Percentiles rank a stretch among this genome's conserved stretches.
phyloP scores from a whole-genome alignment of 2,888 invertebrate species.

The Zhengitettix transpicula region DNA sequence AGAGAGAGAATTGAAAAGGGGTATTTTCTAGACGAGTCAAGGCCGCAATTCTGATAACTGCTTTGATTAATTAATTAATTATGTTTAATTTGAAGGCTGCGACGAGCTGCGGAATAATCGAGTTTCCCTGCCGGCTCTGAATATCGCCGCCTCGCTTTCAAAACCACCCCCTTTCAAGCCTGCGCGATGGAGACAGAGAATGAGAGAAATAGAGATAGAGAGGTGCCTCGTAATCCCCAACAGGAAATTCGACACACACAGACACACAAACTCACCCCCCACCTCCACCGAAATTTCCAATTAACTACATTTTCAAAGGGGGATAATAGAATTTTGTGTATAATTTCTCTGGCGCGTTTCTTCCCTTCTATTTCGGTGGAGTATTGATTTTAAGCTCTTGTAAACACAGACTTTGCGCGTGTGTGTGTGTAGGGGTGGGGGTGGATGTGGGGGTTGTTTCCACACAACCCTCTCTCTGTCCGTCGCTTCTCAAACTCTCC shows the following conservation, averaged over 20 bases:
- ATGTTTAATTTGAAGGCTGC: background rate
- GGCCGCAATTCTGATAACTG: too few species aligned
- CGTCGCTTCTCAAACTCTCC: too few species aligned
- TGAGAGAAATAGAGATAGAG: constrained; percentile 2
- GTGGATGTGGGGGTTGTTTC: too few species aligned
- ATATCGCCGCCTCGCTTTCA: background rate
- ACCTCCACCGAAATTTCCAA: constrained; percentile 11
- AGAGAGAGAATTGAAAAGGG: too few species aligned
- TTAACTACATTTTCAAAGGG: constrained; percentile 10
- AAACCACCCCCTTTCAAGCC: background rate
- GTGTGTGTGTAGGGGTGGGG: too few species aligned
- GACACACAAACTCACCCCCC: constrained; percentile 1
- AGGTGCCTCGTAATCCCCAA: constrained; percentile 7
- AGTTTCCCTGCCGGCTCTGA: background rate
- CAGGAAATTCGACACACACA: constrained; percentile 11
- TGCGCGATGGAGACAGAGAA: background rate
- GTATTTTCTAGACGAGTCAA: too few species aligned
- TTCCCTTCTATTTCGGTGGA: background rate
- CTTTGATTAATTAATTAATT: background rate
- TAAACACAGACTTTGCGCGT: too few species aligned
- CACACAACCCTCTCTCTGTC: too few species aligned
- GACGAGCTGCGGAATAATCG: background rate
- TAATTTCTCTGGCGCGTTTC: constrained; percentile 2
- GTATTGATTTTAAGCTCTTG: background rate
- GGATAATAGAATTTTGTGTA: constrained; percentile 10